Evolutionary conservation across 2,888 invertebrate species (phyloP).

Genomic region (Brachypalpus laphriformis): DNA sequence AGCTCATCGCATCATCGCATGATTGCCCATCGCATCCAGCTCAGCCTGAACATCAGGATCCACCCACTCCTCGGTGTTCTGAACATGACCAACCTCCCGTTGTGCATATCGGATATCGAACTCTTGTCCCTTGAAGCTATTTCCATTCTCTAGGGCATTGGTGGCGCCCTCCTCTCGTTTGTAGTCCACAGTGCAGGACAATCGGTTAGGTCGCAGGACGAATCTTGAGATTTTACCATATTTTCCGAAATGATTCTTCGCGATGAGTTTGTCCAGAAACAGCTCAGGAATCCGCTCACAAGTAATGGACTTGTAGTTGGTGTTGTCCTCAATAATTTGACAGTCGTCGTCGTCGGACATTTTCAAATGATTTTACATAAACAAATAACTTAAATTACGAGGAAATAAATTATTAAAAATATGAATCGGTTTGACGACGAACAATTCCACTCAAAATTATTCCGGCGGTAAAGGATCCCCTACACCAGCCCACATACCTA

Average conservation of each 20-base stretch:
- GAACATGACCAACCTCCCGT: conserved; percentile 82
- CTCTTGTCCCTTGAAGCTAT: conserved; percentile 85
- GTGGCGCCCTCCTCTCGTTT: conserved; percentile 85
- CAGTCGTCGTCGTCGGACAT: too few species aligned
- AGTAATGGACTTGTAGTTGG: conserved; percentile 78
- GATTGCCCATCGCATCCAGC: conserved; percentile 86
- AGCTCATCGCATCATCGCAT: conserved; percentile 76
- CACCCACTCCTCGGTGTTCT: conserved; percentile 81
- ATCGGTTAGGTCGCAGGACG: conserved; percentile 86
- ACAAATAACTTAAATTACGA: too few species aligned
- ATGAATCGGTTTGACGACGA: too few species aligned
- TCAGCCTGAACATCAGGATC: conserved; percentile 89
- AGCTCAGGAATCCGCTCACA: conserved; percentile 87
- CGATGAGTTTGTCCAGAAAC: conserved; percentile 85
- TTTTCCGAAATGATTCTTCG: conserved; percentile 87
- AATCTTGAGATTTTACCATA: conserved; percentile 89
- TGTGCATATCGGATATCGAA: conserved; percentile 86
- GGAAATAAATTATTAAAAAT: too few species aligned
- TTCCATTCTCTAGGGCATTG: conserved; percentile 85
- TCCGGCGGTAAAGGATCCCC: too few species aligned
- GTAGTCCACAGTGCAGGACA: conserved; percentile 88
- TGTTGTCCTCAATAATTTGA: conserved; percentile 68
- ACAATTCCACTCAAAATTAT: too few species aligned
- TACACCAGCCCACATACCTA: too few species aligned
- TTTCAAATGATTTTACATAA: too few species aligned